phyloP scores from a whole-genome alignment of 2,113 vertebrate genomes.

The Ibidorhyncha struthersii region DNA sequence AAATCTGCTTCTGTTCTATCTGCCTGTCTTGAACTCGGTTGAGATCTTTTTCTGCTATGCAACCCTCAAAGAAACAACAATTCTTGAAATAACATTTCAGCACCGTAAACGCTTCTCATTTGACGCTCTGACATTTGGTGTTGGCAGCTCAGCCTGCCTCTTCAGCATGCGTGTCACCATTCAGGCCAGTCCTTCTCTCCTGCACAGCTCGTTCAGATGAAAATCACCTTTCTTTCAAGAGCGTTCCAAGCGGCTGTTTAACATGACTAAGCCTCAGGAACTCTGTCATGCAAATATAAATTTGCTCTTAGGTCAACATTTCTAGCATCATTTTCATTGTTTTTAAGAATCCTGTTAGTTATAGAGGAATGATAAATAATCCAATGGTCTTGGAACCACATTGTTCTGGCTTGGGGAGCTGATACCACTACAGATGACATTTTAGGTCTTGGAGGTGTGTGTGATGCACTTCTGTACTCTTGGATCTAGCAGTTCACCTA shows the following conservation, averaged over 20 bases:
- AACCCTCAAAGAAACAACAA: neutral
- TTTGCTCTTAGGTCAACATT: neutral
- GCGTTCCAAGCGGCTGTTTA: neutral
- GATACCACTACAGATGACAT: neutral
- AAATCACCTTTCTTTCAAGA: neutral
- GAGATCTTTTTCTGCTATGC: neutral
- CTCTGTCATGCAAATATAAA: neutral
- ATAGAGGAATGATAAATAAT: neutral
- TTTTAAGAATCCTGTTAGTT: neutral
- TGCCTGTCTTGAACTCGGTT: neutral
- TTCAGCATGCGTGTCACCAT: neutral
- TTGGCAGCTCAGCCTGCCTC: neutral
- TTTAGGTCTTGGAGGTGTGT: neutral
- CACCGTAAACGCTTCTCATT: neutral
- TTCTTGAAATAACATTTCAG: neutral
- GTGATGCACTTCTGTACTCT: neutral
- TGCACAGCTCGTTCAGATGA: neutral
- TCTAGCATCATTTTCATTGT: neutral
- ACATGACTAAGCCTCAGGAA: neutral
- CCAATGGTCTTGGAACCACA: neutral
- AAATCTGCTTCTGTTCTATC: neutral
- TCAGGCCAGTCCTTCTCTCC: neutral
- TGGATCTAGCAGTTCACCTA: neutral
- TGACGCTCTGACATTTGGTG: neutral
- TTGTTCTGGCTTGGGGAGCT: neutral